Evolutionary conservation across 2,113 vertebrate genomes (phyloP).

Genomic region (Sigmodon hispidus): DNA sequence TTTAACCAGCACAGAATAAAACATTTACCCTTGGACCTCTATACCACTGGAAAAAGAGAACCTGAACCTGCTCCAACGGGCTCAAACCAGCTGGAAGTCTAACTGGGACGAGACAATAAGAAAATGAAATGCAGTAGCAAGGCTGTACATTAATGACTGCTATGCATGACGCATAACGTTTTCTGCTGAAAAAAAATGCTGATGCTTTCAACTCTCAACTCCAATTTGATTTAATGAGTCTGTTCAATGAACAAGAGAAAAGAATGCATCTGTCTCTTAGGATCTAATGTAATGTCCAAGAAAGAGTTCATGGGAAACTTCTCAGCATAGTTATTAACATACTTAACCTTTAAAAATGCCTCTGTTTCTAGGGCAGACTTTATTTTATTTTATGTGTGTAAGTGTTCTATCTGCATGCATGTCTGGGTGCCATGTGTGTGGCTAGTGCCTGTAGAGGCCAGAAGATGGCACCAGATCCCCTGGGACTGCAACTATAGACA

Average conservation of each 20-base stretch:
- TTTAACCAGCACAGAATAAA: neutral
- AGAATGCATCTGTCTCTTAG: neutral
- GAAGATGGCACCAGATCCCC: neutral
- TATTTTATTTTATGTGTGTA: neutral
- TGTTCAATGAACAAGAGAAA: conserved; percentile 47
- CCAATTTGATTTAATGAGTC: conserved; percentile 34
- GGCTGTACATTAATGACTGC: neutral
- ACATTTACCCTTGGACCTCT: neutral
- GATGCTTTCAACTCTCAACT: conserved; percentile 47
- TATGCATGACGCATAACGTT: neutral
- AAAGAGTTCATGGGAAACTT: conserved; percentile 33
- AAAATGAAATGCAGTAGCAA: neutral
- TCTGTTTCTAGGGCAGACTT: neutral
- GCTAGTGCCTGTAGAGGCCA: neutral
- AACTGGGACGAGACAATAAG: neutral
- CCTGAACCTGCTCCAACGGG: neutral
- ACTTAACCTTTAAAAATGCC: neutral
- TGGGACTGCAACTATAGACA: neutral
- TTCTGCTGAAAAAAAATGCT: conserved; percentile 52
- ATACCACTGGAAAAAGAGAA: conserved; percentile 10
- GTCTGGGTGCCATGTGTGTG: neutral
- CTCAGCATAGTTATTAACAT: conserved; percentile 28
- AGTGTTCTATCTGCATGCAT: neutral
- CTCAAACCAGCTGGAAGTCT: neutral
- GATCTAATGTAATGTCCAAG: neutral